These are phyloP conservation scores for Calliopsis andreniformis DNA, from an alignment of 1,140 invertebrate species.

Conservation along the genomic window DNA sequence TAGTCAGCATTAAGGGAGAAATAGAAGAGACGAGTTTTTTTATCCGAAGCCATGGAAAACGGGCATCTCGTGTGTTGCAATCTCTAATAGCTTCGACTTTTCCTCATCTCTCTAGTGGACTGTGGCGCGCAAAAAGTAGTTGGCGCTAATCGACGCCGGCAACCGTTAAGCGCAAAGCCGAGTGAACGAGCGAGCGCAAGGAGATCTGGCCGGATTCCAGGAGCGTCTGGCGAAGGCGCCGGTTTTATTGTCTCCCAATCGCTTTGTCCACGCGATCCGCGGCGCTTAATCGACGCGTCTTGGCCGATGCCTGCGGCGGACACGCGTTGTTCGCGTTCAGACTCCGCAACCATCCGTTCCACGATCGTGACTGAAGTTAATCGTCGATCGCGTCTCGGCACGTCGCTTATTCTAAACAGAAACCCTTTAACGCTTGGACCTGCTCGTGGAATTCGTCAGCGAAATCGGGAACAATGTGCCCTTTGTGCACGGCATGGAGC, in stretches of 20 bases:
- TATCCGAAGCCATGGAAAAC: background rate
- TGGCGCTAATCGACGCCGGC: constrained; percentile 42
- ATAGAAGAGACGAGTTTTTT: background rate
- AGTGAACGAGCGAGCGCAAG: constrained; percentile 29
- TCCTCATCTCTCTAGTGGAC: no score
- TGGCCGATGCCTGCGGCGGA: constrained; percentile 15
- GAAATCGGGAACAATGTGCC: background rate
- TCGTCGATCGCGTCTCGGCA: background rate
- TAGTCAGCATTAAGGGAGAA: background rate
- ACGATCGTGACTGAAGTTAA: constrained; percentile 1
- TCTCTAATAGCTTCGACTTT: background rate
- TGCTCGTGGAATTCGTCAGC: background rate
- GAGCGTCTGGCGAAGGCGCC: constrained; percentile 63
- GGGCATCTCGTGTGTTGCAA: background rate
- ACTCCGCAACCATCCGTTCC: constrained; percentile 14
- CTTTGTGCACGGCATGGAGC: background rate
- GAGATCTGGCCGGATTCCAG: constrained; percentile 68
- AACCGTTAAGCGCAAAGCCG: constrained; percentile 23
- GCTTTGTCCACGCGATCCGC: constrained; percentile 59
- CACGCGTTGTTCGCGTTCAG: constrained; percentile 34
- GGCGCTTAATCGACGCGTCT: constrained; percentile 57
- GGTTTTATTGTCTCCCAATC: constrained; percentile 67
- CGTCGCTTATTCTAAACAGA: background rate
- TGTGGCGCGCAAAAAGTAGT: background rate
- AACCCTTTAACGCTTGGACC: background rate